A percentile compares a stretch with the other conserved stretches of the same genome.
phyloP scores from a whole-genome alignment of 1,140 invertebrate genomes.

The Panagrolaimus sp. region DNA sequence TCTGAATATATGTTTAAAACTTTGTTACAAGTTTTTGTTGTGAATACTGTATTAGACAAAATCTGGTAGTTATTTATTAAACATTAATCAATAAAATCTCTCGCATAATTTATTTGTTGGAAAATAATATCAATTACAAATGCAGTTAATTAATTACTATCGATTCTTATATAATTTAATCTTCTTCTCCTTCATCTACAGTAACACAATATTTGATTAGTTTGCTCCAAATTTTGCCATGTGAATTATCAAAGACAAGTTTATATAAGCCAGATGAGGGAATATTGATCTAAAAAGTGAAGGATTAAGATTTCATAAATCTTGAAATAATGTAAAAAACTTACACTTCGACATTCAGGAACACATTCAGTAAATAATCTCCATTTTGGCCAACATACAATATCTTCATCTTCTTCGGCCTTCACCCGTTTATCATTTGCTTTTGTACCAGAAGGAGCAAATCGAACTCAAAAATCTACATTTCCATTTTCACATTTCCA shows the following conservation, averaged over 20 bases:
- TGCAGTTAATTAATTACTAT: no score
- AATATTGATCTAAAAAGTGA: conserved; percentile 25
- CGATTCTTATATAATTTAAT: no score
- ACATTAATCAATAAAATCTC: no score
- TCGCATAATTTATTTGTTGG: no score
- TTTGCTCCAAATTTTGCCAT: conserved; percentile 37
- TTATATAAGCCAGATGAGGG: conserved; percentile 35
- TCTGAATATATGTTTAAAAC: no score
- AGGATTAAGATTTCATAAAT: not conserved
- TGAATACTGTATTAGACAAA: no score
- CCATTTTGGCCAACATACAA: conserved; percentile 45
- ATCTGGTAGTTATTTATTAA: no score
- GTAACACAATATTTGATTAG: conserved; percentile 30
- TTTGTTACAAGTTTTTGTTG: no score
- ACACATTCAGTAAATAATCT: conserved; percentile 44
- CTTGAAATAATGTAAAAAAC: not conserved
- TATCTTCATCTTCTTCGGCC: conserved; percentile 31
- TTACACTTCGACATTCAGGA: conserved; percentile 38
- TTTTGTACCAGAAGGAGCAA: conserved; percentile 17
- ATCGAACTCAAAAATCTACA: conserved; percentile 34
- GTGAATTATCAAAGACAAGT: conserved; percentile 41
- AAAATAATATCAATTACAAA: no score
- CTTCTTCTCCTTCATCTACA: not conserved
- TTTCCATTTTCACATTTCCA: conserved; percentile 39
- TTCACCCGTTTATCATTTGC: conserved; percentile 8